Percentiles rank a stretch among this genome's conserved stretches.
phyloP scores from a whole-genome alignment of 1,140 invertebrate genomes.

The Nebria ingens region DNA sequence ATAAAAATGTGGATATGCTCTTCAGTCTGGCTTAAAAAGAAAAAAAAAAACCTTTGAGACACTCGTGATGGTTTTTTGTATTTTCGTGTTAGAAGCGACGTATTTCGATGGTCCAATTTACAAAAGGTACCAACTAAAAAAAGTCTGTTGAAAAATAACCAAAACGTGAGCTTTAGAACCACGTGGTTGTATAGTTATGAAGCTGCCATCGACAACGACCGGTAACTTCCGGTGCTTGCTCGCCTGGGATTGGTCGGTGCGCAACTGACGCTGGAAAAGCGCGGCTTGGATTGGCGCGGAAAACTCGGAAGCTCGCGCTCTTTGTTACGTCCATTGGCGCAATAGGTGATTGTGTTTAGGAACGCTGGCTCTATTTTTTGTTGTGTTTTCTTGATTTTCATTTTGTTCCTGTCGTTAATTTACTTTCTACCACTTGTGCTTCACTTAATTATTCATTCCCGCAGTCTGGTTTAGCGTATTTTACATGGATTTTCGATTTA shows the following conservation, averaged over 20 bases:
- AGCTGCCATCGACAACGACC: neutral
- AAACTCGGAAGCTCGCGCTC: neutral
- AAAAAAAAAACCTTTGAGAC: no score
- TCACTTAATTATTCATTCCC: neutral
- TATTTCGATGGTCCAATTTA: constrained; percentile 4
- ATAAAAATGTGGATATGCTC: no score
- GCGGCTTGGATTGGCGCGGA: neutral
- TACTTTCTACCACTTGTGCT: neutral
- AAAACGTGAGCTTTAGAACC: neutral
- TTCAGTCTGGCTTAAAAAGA: neutral
- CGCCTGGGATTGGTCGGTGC: neutral
- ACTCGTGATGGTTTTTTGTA: no score
- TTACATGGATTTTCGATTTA: no score
- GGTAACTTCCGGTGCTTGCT: neutral
- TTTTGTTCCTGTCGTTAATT: neutral
- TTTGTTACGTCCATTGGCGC: neutral
- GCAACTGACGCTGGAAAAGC: neutral
- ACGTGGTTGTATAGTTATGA: neutral
- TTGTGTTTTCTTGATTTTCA: neutral
- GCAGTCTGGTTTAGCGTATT: no score
- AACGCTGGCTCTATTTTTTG: neutral
- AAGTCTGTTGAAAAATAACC: neutral
- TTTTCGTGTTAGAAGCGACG: neutral
- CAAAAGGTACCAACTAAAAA: neutral
- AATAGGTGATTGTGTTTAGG: neutral